Conservation (phyloP, 1,140 invertebrate genomes). For the Gryon sp. region DNA sequence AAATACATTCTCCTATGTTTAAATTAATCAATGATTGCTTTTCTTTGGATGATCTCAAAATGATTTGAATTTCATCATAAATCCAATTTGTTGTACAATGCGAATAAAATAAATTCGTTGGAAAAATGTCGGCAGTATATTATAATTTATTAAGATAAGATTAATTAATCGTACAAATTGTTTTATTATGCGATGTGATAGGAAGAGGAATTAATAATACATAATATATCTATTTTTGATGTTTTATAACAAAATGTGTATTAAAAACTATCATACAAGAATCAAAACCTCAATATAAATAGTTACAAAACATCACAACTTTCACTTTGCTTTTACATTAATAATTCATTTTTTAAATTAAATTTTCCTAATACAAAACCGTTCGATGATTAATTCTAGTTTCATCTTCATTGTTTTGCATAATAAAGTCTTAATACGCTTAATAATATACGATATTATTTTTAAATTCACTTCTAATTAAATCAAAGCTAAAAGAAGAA, state of each 20-base stretch:
- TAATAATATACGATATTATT: no score
- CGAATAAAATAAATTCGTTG: background rate
- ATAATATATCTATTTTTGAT: background rate
- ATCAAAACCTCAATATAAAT: conserved; percentile 38
- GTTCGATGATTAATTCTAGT: no score
- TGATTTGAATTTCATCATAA: no score
- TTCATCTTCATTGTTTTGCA: conserved; percentile 4
- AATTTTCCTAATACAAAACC: conserved; percentile 20
- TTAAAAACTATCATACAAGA: conserved; percentile 43
- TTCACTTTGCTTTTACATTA: conserved; percentile 10
- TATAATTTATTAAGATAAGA: conserved; percentile 1
- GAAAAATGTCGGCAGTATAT: conserved; percentile 23
- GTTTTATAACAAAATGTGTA: conserved; percentile 39
- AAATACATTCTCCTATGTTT: conserved; percentile 34
- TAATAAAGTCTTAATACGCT: conserved; percentile 7
- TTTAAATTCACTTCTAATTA: no score
- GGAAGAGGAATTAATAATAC: conserved; percentile 5
- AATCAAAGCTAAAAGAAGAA: no score
- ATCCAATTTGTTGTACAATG: no score
- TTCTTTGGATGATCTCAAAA: background rate
- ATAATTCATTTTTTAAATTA: conserved; percentile 9
- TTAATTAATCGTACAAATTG: background rate
- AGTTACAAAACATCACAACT: conserved; percentile 38
- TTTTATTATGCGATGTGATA: background rate
- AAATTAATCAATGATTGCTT: conserved; percentile 9